phyloP scores from a whole-genome alignment of 1,140 invertebrate species.

The Heliconius melpomene region DNA sequence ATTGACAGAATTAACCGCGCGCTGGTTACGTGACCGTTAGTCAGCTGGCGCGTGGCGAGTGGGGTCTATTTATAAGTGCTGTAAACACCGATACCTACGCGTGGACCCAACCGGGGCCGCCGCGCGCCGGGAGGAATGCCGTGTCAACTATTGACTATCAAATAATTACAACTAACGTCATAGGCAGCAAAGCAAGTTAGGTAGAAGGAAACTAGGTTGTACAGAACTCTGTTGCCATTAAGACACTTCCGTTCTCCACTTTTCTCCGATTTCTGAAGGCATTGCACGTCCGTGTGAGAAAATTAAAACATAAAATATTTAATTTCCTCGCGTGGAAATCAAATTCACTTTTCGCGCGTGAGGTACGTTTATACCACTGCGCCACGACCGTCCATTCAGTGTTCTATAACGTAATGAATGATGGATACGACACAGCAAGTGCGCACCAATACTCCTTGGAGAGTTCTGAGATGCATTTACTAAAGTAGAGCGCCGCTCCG shows the following conservation, averaged over 20 bases:
- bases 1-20: conserved; percentile 7
- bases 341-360: no score
- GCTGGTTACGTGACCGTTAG: conserved; percentile 24
- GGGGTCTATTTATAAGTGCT: conserved; percentile 1
- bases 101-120: background rate
- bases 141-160: background rate
- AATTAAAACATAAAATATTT: no score
- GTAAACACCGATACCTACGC: background rate
- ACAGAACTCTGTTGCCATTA: no score
- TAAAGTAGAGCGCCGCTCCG: background rate
- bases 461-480: background rate
- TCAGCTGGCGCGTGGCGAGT: conserved; percentile 15
- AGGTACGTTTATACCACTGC: no score
- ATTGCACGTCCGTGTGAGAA: no score
- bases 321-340: no score
- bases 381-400: background rate
- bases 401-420: background rate
- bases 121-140: background rate
- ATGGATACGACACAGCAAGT: background rate
- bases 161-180: no score
- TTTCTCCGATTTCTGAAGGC: background rate
- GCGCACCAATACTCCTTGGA: background rate
- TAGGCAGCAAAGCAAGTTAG: no score
- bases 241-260: no score
- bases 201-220: no score